Percentiles rank a stretch among this genome's conserved stretches.
Conservation (phyloP, 1,140 invertebrate genomes). For the Ladona fulva region DNA sequence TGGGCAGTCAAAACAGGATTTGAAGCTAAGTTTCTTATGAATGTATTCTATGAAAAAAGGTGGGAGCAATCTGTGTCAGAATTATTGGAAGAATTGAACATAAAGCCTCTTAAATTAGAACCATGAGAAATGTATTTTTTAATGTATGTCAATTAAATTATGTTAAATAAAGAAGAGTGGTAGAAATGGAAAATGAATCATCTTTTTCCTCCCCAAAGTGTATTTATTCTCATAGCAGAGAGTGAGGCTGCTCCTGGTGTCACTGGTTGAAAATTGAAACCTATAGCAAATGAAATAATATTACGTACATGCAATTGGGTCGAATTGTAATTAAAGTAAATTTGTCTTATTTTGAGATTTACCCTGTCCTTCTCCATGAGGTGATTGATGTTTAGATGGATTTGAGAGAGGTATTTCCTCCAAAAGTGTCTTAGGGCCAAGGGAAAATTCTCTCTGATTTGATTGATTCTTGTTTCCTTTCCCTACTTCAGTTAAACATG, state of each 20-base stretch:
- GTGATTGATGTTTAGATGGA: background rate
- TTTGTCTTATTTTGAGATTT: background rate
- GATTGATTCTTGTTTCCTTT: background rate
- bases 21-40: slow-evolving; percentile 64
- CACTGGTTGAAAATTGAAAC: slow-evolving; percentile 1
- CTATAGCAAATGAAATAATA: background rate
- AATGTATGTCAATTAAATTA: background rate
- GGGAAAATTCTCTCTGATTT: background rate
- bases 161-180: background rate
- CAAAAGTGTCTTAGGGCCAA: background rate
- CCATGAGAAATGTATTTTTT: background rate
- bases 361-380: background rate
- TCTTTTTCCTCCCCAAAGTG: background rate
- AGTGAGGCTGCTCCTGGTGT: background rate
- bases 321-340: background rate
- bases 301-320: background rate
- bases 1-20: slow-evolving; percentile 80
- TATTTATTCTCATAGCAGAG: background rate
- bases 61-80: slow-evolving; percentile 84
- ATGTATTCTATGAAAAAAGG: slow-evolving; percentile 85
- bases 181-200: background rate
- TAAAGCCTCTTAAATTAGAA: slow-evolving; percentile 34
- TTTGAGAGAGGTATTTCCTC: background rate
- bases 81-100: slow-evolving; percentile 67
- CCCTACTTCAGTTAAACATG: background rate